These are phyloP conservation scores for Microdon myrmicae DNA, from an alignment of 2,888 invertebrate species.

Conservation along the genomic window DNA sequence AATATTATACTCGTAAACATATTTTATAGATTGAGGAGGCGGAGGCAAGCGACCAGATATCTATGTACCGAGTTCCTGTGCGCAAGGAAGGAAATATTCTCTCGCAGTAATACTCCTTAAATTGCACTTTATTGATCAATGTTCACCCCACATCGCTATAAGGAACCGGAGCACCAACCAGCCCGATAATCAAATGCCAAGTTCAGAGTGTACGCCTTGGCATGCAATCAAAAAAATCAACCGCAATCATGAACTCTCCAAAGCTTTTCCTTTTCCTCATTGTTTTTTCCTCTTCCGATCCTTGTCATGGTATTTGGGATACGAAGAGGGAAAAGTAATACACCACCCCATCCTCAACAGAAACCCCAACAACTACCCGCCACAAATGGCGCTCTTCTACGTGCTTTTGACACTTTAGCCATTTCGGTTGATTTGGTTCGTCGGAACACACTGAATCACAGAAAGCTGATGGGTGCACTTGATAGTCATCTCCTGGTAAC, in stretches of 20 bases:
- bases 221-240: conserved; percentile 50
- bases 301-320: conserved; percentile 4
- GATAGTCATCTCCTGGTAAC: too few species aligned
- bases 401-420: conserved; percentile 44
- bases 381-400: too few species aligned
- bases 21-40: conserved; percentile 25
- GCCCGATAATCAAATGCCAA: conserved; percentile 40
- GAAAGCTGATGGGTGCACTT: conserved; percentile 2
- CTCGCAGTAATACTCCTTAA: conserved; percentile 35
- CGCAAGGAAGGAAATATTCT: conserved; percentile 7
- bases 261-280: conserved; percentile 18
- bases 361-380: too few species aligned
- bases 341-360: too few species aligned
- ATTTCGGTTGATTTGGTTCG: conserved; percentile 41
- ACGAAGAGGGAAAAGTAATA: background rate
- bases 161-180: conserved; percentile 6
- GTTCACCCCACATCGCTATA: background rate
- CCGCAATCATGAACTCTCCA: conserved; percentile 38
- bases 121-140: conserved; percentile 46
- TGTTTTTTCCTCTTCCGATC: conserved; percentile 17
- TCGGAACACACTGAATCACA: conserved; percentile 12
- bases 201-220: conserved; percentile 36
- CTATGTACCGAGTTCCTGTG: conserved; percentile 6
- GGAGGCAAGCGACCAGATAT: conserved; percentile 1
- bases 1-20: conserved; percentile 23